Conservation (phyloP, 2,113 vertebrate species). For the Himantopus leucocephalus region DNA sequence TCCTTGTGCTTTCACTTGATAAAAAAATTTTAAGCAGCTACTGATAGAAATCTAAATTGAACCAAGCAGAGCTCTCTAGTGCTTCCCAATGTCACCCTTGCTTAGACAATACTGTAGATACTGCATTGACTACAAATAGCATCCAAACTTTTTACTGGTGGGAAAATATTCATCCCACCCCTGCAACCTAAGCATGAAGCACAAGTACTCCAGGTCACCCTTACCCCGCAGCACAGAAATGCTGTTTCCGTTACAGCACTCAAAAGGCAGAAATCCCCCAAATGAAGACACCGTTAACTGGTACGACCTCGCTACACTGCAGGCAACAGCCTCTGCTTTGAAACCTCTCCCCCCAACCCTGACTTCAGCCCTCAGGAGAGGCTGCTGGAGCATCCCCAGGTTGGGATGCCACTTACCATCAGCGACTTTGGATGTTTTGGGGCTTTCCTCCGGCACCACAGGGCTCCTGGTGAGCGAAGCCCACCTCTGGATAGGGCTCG, state of each 20-base stretch:
- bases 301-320: not conserved
- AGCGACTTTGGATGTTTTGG: constrained; percentile 8
- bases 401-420: constrained; percentile 24
- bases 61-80: not conserved
- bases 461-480: not conserved
- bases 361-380: not conserved
- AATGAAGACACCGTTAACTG: not conserved
- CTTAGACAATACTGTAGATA: not conserved
- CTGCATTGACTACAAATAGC: rapidly evolving
- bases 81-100: not conserved
- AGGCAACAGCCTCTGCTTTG: rapidly evolving
- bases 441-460: not conserved
- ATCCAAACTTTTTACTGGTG: rapidly evolving
- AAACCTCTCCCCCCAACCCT: not conserved
- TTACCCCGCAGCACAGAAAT: not conserved
- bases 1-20: not conserved
- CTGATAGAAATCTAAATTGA: not conserved
- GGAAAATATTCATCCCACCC: not conserved
- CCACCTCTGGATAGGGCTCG: not conserved
- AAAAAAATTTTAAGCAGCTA: not conserved
- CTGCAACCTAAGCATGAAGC: not conserved
- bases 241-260: not conserved
- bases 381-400: not conserved
- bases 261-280: not conserved
- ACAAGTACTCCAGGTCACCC: not conserved